These are phyloP conservation scores for Spea hammondii DNA, from an alignment of 2,797 vertebrate species.

Conservation along the genomic window DNA sequence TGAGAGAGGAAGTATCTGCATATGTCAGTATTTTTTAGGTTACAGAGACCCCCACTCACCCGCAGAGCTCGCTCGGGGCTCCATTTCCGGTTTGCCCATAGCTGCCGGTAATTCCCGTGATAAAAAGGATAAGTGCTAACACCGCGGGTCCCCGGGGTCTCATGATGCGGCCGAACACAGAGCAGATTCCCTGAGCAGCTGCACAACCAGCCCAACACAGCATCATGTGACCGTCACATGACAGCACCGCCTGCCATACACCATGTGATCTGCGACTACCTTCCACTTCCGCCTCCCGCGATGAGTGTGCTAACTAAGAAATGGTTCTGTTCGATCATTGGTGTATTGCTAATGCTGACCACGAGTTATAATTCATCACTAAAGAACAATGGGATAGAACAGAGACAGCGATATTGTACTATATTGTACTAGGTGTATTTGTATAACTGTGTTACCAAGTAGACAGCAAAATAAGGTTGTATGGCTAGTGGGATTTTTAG, in stretches of 20 bases:
- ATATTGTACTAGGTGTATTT: no score
- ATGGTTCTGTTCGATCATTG: no score
- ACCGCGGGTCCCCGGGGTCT: neutral
- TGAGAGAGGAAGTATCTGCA: constrained; percentile 19
- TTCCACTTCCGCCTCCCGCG: neutral
- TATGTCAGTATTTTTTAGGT: neutral
- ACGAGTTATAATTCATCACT: no score
- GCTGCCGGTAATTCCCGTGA: neutral
- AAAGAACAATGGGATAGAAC: no score
- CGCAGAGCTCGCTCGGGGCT: constrained; percentile 29
- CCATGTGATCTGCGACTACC: constrained; percentile 11
- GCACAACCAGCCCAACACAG: neutral
- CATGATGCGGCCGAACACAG: constrained; percentile 38
- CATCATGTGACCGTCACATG: constrained; percentile 48
- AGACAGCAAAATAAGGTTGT: no score
- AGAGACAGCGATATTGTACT: no score
- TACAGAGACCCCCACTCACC: constrained; percentile 5
- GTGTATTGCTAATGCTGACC: no score
- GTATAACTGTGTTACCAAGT: no score
- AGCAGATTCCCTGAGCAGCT: neutral
- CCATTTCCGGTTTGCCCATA: neutral
- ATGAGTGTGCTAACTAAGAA: no score
- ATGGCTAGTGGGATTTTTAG: no score
- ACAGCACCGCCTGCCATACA: constrained; percentile 35
- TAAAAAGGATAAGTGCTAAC: neutral